Evolutionary conservation across 2,113 vertebrate species (phyloP), one percentile per base, ranked within the genome.

Genomic region (Muscicapa adusta): DNA sequence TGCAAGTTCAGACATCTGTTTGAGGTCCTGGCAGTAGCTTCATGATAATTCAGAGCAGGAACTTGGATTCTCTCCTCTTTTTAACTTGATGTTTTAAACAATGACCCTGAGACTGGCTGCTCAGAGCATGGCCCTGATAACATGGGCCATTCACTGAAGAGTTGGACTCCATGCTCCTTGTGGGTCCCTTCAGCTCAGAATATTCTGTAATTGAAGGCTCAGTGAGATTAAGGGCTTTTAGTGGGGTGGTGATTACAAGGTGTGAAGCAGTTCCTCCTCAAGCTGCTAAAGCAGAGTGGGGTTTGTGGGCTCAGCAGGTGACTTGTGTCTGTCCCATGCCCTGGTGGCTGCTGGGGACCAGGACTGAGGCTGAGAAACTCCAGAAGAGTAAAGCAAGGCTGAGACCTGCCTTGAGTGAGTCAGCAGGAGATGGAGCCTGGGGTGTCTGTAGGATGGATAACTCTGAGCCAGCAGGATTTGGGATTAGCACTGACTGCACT

Each of bases 401-500:
- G 51, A 58, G 65, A 57, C 2, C 26, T 58, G 57, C 26, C 26
- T 2, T 40, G 38, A 40, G 4, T n/a, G 92, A 67, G 60, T 22
- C 83, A 85, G 67, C 43, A 51, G 83, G 86, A 54, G 60, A 38
- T 19, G 66, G 61, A 88, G 86, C 89, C 47, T 29, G 34, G 53
- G 75, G 42, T 18, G 56, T 62, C 36, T 36, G 31, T 53, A 25
- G 77, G 48, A 22, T 26, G 3, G 42, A 15, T 25, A 40, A 25
- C 57, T 50, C 28, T 54, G 86, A 95, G 83, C 34, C 16, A 62
- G 71, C 45, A 62, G 91, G 60, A 74, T n/a, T 71, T n/a, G 31
- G 12, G 51, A 58, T 82, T 71, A 45, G 12, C 73, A 33, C 5
- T 0, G 2, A 5, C 77, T 1, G 9, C 15, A 2, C 1, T 36